Evolutionary conservation across 2,797 vertebrate species (phyloP).

Genomic region (Atherinosoma microstoma): DNA sequence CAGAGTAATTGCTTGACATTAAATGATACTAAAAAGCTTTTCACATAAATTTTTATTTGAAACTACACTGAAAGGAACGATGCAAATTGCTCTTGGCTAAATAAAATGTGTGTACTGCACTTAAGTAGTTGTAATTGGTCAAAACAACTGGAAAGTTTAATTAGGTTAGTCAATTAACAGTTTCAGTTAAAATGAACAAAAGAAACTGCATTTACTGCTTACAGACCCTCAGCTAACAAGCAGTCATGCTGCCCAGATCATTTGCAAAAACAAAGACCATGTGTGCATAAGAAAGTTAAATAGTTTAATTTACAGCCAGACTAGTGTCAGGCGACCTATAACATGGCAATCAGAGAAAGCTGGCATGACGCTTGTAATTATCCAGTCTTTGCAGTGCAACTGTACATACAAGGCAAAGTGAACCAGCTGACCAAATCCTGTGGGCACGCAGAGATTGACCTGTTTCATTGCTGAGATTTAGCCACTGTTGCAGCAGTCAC

Average conservation of each 20-base stretch:
- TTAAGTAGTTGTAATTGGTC: not conserved
- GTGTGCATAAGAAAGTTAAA: slow-evolving; percentile 19
- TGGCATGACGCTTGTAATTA: slow-evolving; percentile 23
- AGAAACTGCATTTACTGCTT: not conserved
- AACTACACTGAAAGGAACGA: not conserved
- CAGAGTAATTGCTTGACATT: slow-evolving; percentile 25
- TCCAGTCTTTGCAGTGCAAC: slow-evolving; percentile 18
- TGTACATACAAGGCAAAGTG: not conserved
- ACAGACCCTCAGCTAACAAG: not conserved
- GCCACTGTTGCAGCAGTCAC: slow-evolving; percentile 17
- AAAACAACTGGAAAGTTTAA: slow-evolving; percentile 5
- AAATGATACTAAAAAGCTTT: slow-evolving; percentile 20
- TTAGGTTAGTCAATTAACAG: not conserved
- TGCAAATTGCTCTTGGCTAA: not conserved
- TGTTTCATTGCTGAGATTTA: slow-evolving; percentile 36
- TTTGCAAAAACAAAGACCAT: not conserved
- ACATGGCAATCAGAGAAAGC: slow-evolving; percentile 6
- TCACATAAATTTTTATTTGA: not conserved
- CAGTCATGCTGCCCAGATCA: not conserved
- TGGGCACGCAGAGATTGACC: slow-evolving; percentile 29
- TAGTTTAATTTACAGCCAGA: slow-evolving; percentile 8
- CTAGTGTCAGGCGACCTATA: not conserved
- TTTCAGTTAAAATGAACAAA: not conserved
- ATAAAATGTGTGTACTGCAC: not conserved
- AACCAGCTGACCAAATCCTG: slow-evolving; percentile 40